phyloP scores from a whole-genome alignment of 2,888 invertebrate genomes.

The Tetragnatha montana region DNA sequence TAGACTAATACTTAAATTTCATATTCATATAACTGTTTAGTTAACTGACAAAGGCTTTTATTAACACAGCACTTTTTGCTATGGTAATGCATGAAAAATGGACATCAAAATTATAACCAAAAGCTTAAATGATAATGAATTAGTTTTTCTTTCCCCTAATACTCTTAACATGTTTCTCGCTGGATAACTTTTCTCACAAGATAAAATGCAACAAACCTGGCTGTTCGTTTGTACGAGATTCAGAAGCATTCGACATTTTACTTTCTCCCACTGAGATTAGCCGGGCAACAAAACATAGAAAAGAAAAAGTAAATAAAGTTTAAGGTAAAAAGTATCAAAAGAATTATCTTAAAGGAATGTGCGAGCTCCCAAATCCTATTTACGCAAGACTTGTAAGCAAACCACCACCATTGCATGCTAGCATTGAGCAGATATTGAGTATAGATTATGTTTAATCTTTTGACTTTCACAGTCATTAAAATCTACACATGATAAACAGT shows the following conservation, averaged over 20 bases:
- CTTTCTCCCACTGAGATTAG: constrained; percentile 48
- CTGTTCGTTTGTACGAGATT: constrained; percentile 47
- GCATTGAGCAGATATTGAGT: background rate
- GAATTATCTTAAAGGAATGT: constrained; percentile 56
- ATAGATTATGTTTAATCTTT: too few relatives aligned
- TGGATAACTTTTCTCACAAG: background rate
- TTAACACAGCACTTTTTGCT: too few relatives aligned
- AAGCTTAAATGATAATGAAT: too few relatives aligned
- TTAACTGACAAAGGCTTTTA: too few relatives aligned
- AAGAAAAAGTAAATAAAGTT: constrained; percentile 55
- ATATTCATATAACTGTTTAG: too few relatives aligned
- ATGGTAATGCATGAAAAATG: too few relatives aligned
- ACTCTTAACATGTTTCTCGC: too few relatives aligned
- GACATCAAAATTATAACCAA: too few relatives aligned
- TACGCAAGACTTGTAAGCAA: background rate
- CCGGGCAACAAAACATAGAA: constrained; percentile 68
- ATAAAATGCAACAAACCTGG: constrained; percentile 64
- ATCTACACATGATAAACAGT: too few relatives aligned
- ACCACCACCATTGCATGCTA: constrained; percentile 35
- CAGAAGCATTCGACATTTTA: constrained; percentile 60
- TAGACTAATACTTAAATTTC: too few relatives aligned
- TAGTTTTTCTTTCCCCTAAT: too few relatives aligned
- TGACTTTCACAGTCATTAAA: too few relatives aligned
- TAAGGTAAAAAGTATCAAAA: constrained; percentile 37
- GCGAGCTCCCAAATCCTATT: constrained; percentile 59